Base-by-base conservation (phyloP, 2,888 invertebrate genomes). In the Ernsta delagoae region DNA sequence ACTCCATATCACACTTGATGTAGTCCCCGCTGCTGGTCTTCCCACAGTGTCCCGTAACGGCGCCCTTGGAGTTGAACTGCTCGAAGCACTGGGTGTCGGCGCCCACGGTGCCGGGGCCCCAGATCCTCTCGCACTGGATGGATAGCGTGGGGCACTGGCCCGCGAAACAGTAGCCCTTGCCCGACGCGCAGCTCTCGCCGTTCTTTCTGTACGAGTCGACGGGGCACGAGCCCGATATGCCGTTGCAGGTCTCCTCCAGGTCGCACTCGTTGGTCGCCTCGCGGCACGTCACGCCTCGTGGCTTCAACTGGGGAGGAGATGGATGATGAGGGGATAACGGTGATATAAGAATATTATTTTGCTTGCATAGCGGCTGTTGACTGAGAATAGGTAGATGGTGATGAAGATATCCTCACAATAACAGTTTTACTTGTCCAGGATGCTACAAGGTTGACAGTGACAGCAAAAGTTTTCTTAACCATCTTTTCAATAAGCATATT, bases 21-120 rank as follows among this genome's bases (percentile, higher is more conserved):
- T 96, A 98, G 79, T 96, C 95, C 60, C 96, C 96, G 71, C 92
- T 94, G 73, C 87, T 85, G 80, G 97, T 97, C 74, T 96, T 96
- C 56, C 99, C 99, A 86, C 99, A 99, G 87, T 99, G 98, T 0
- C 99, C 99, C 77, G 97, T 98, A 76, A 98, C 97, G 60, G 98
- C 97, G 9, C 99, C 99, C 82, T 98, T 98, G 0, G 98, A 96
- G 88, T 99, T 99, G 93, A 98, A 98, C 88, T 98, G 97, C 73
- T 98, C 97, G 88, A 97, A 99, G 92, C 99, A 99, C 79, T 97
- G 96, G 73, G 95, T 95, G 83, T 98, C 98, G 3, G 97, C 98
- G 0, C 97, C 96, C 59, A 94, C 91, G 0, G 98, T 96, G 9
- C 97, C 97, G 77, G 96, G 95, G 34, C 99, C 99, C 99, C 99